A percentile compares a stretch with the other conserved stretches of the same genome.
Conservation (phyloP, 2,888 invertebrate species). For the Coelopa pilipes region DNA sequence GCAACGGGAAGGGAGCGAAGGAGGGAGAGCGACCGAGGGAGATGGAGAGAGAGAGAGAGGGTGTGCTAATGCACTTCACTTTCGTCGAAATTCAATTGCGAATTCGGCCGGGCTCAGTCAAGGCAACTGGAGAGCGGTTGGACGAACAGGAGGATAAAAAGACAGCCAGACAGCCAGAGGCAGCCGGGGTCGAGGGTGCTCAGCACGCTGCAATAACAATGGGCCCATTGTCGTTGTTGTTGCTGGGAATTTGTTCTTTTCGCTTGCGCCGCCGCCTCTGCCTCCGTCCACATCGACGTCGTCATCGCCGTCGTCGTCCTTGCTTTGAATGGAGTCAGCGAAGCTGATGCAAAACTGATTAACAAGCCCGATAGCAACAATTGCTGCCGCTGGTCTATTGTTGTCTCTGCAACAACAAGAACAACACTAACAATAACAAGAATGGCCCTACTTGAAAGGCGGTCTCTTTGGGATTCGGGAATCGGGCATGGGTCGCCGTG, state of each 20-base stretch:
- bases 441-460: constrained; percentile 18
- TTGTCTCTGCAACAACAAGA: constrained; percentile 28
- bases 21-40: neutral
- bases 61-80: constrained; percentile 35
- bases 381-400: constrained; percentile 22
- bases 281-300: neutral
- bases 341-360: constrained; percentile 53
- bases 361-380: constrained; percentile 49
- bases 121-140: neutral
- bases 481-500: no score
- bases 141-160: no score
- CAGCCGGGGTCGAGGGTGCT: constrained; percentile 17
- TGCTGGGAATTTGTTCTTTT: constrained; percentile 30
- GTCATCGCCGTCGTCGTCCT: neutral
- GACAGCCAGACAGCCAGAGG: no score
- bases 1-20: neutral
- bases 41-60: neutral
- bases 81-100: constrained; percentile 32
- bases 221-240: neutral
- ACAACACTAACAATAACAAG: constrained; percentile 22
- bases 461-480: constrained; percentile 20
- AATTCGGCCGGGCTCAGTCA: constrained; percentile 15
- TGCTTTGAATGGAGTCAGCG: constrained; percentile 53
- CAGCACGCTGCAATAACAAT: constrained; percentile 21
- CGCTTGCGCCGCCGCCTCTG: constrained; percentile 12